Conservation (phyloP, 2,888 invertebrate species). For the Lasioglossum calceatum region DNA sequence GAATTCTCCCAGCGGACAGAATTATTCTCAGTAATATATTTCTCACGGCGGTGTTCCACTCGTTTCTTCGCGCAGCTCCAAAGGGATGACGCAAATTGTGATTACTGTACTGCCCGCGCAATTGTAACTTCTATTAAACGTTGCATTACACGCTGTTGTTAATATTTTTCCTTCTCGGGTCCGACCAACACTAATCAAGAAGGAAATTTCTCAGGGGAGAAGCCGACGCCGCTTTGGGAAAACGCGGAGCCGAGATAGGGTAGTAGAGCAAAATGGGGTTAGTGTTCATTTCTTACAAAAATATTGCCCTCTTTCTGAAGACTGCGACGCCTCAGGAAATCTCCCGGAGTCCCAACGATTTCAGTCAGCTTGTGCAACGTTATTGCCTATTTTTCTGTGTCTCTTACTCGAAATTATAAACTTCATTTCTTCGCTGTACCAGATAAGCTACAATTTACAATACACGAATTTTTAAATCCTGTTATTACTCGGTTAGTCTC, state of each 20-base stretch:
- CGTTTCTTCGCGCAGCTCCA: constrained; percentile 25
- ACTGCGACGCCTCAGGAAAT: background rate
- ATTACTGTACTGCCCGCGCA: background rate
- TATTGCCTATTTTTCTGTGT: background rate
- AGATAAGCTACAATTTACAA: background rate
- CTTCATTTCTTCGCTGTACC: background rate
- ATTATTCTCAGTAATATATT: constrained; percentile 68
- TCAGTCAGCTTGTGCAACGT: background rate
- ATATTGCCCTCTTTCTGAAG: constrained; percentile 8
- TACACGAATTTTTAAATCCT: background rate
- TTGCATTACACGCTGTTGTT: background rate
- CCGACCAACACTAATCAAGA: background rate
- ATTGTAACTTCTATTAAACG: constrained; percentile 3
- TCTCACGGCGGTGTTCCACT: constrained; percentile 41
- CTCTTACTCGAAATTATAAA: background rate
- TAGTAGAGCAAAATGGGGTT: background rate
- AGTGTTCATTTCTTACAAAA: background rate
- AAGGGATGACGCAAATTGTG: constrained; percentile 28
- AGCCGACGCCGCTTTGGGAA: background rate
- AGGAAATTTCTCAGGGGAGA: constrained; percentile 9
- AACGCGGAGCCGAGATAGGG: background rate
- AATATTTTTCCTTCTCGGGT: background rate
- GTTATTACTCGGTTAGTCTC: background rate
- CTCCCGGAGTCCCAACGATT: background rate
- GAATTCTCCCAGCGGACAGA: constrained; percentile 45